These are phyloP conservation scores for Reinhardtius hippoglossoides DNA, from an alignment of 2,113 vertebrate genomes.

Conservation along the genomic window DNA sequence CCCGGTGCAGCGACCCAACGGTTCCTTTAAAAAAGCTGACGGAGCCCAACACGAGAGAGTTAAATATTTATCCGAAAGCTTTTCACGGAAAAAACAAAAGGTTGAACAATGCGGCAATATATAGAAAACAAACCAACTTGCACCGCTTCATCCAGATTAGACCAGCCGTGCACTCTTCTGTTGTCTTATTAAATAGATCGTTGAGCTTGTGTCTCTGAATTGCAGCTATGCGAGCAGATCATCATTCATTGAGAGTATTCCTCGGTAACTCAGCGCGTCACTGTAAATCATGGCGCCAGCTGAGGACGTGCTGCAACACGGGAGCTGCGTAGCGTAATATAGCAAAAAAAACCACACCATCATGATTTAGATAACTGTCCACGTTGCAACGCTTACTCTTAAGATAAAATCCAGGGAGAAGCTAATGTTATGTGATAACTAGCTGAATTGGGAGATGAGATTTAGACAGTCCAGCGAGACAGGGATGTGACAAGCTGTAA, in stretches of 20 bases:
- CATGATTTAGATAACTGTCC: not conserved
- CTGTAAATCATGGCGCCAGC: not conserved
- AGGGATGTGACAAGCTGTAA: conserved; percentile 11
- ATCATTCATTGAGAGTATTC: not conserved
- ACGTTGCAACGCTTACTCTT: not conserved
- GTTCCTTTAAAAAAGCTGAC: conserved; percentile 1
- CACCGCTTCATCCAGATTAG: not conserved
- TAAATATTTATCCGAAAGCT: conserved; percentile 23
- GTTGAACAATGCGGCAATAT: not conserved
- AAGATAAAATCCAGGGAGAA: not conserved
- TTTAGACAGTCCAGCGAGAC: not conserved
- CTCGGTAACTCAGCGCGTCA: not conserved
- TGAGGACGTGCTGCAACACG: not conserved
- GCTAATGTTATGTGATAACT: not conserved
- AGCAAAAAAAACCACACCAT: not conserved
- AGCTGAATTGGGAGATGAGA: not conserved
- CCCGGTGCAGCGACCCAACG: not conserved
- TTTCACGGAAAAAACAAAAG: conserved; percentile 33
- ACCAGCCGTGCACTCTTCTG: not conserved
- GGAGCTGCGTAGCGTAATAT: not conserved
- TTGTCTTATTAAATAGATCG: not conserved
- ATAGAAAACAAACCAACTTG: not conserved
- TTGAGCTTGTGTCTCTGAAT: not conserved
- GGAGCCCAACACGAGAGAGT: not conserved
- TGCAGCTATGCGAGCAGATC: not conserved